Percentiles rank a stretch among this genome's conserved stretches.
Evolutionary conservation across 1,140 invertebrate species (phyloP).

Genomic region (Araneus ventricosus): DNA sequence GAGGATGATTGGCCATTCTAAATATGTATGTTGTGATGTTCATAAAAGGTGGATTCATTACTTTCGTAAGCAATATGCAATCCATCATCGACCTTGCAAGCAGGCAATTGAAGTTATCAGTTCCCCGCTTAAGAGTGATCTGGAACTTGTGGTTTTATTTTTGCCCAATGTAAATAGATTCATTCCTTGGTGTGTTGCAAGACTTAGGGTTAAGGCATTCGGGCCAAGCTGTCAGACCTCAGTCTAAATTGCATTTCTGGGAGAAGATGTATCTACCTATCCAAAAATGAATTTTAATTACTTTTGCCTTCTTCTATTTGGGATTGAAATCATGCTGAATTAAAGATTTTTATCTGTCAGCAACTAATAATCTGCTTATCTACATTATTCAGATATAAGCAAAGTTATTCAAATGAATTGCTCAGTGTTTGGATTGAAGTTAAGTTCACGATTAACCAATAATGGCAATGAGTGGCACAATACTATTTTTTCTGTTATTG

Average conservation of each 20-base stretch:
- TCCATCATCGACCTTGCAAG: slow-evolving; percentile 24
- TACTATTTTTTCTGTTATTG: too few species aligned
- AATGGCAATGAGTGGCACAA: too few species aligned
- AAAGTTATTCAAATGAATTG: background rate
- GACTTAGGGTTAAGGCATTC: background rate
- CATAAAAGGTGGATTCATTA: slow-evolving; percentile 29
- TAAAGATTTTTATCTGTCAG: background rate
- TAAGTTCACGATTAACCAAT: too few species aligned
- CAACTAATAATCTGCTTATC: background rate
- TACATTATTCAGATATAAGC: background rate
- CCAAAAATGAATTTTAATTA: slow-evolving; percentile 4
- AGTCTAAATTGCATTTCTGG: slow-evolving; percentile 16
- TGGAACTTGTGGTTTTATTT: background rate
- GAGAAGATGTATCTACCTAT: background rate
- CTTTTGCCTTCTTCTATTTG: background rate
- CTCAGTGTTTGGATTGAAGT: too few species aligned
- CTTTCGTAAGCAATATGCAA: slow-evolving; percentile 21
- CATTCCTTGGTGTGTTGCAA: background rate
- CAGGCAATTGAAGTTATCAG: slow-evolving; percentile 19
- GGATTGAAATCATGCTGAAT: background rate
- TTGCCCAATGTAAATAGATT: slow-evolving; percentile 17
- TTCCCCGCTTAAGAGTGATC: background rate
- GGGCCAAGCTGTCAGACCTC: background rate
- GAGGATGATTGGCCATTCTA: slow-evolving; percentile 10
- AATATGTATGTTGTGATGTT: background rate